phyloP scores from a whole-genome alignment of 2,888 invertebrate genomes.

The Caenorhabditis sinica region DNA sequence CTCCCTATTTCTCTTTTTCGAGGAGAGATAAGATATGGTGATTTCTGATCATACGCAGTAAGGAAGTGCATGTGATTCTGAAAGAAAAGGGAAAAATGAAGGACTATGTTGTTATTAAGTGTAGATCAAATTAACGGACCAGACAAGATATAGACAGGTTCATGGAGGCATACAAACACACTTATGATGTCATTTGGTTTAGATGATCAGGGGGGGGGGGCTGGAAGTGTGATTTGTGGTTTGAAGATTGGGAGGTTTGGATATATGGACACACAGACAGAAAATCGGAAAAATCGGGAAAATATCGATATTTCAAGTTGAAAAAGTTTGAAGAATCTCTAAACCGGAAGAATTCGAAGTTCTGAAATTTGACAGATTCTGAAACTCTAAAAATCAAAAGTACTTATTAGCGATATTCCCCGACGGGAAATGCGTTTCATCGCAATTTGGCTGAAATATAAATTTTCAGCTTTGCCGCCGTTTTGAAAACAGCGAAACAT shows the following conservation, averaged over 20 bases:
- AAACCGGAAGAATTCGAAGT: too few species aligned
- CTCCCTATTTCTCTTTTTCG: not conserved
- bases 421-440: too few species aligned
- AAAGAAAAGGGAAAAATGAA: not conserved
- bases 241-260: too few species aligned
- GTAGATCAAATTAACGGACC: not conserved
- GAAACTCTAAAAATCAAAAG: too few species aligned
- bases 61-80: slow-evolving; percentile 19
- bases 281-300: not conserved
- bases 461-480: too few species aligned
- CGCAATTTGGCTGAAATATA: too few species aligned
- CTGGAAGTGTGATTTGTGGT: not conserved
- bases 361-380: too few species aligned
- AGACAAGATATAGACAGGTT: slow-evolving; percentile 29
- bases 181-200: not conserved
- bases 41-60: slow-evolving; percentile 25
- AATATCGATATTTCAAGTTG: too few species aligned
- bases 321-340: too few species aligned
- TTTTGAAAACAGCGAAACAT: too few species aligned
- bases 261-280: not conserved
- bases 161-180: not conserved
- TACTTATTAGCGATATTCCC: too few species aligned
- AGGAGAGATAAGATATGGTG: not conserved
- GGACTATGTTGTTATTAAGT: not conserved
- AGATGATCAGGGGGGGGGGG: not conserved